phyloP scores from a whole-genome alignment of 2,888 invertebrate genomes.

The Agrotis exclamationis region DNA sequence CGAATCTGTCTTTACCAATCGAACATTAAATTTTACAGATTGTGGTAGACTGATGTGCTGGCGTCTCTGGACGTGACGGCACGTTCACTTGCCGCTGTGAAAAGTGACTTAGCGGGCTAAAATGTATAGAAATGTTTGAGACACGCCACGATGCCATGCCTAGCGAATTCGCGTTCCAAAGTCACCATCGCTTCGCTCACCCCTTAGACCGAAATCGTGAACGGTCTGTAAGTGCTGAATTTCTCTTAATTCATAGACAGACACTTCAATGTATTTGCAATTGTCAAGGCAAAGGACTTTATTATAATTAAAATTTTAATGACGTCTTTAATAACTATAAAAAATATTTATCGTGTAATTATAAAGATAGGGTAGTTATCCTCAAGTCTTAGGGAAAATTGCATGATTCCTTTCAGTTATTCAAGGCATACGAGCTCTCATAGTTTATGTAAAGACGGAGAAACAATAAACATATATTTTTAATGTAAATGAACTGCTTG shows the following conservation, averaged over 20 bases:
- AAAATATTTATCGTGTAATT: not conserved
- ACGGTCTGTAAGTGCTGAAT: too few relatives aligned
- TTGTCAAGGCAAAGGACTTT: not conserved
- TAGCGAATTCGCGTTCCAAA: too few relatives aligned
- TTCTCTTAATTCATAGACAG: not conserved
- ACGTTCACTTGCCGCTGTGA: too few relatives aligned
- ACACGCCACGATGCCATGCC: too few relatives aligned
- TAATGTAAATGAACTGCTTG: constrained; percentile 8
- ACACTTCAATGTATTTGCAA: not conserved
- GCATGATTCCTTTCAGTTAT: constrained; percentile 7
- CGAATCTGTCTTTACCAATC: too few relatives aligned
- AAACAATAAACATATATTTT: not conserved
- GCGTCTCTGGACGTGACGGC: too few relatives aligned
- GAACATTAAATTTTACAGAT: too few relatives aligned
- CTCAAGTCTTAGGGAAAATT: constrained; percentile 35
- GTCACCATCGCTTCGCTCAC: too few relatives aligned
- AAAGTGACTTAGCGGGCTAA: too few relatives aligned
- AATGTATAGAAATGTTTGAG: too few relatives aligned
- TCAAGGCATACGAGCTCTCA: constrained; percentile 26
- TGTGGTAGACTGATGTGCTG: too few relatives aligned
- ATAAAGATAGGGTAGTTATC: constrained; percentile 11
- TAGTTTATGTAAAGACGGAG: not conserved
- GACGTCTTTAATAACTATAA: not conserved
- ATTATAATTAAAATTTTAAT: not conserved
- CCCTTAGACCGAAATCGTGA: too few relatives aligned